Evolutionary conservation across 2,888 invertebrate species (phyloP), one percentile per base, ranked within the genome.

Genomic region (Aquatica leii): DNA sequence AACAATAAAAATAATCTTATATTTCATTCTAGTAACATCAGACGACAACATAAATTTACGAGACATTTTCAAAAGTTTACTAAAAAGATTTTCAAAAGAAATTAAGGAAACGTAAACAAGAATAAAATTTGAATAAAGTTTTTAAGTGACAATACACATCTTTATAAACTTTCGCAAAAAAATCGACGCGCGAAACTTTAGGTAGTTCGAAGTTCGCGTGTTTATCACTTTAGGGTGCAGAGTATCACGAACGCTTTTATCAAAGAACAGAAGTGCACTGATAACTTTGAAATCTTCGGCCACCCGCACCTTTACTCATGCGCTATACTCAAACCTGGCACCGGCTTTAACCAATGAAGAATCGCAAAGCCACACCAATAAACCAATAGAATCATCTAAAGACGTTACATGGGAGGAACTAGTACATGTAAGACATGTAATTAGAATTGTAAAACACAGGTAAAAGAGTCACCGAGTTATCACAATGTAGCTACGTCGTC

Each of bases 371-470:
- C 73, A 74, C 76, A 72, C 76, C 77, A 73, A 78, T 76, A 80
- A 80, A 79, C 81, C 81, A 81, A 81, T 81, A 73, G 79, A 78
- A 78, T 77, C 77, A 77, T 77, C 77, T 79, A 80, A 81, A 80
- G 80, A 80, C 79, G 80, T 78, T 77, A 77, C 78, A 80, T 81
- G 81, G 80, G 80, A 78, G 80, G 80, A 73, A 69, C 80, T 72
- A 74, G 70, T 67, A 75, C 77, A 80, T 79, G 79, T 80, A 81
- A 80, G 79, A 80, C 77, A 77, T 80, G 79, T 80, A 80, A 80
- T 80, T 80, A 80, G 77, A 79, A 79, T 80, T 80, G 78, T 77
- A 77, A 76, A 77, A 77, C 75, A 75, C 68, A 73, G 71, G 74
- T 71, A 71, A 67, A 65, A 62, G 56, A 62, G 62, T 49, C 49